Conservation (phyloP, 2,797 vertebrate genomes). For the Myiotriccus ornatus region DNA sequence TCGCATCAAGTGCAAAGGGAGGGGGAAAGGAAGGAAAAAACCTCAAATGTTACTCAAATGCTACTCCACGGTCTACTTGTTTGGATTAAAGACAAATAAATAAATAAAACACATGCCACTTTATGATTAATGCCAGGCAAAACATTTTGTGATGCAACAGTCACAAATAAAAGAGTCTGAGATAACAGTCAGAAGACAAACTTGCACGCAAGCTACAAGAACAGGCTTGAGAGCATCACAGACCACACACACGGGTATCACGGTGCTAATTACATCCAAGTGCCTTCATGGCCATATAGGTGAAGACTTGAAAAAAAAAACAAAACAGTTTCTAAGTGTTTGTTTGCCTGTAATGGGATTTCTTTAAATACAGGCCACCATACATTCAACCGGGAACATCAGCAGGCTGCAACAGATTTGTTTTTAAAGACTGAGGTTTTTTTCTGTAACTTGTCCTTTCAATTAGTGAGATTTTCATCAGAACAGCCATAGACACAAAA, state of each 20-base stretch:
- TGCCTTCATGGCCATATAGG: not conserved
- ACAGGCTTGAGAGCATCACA: not conserved
- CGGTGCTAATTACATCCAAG: not conserved
- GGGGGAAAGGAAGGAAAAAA: not conserved
- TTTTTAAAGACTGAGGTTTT: rapidly evolving
- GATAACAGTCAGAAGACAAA: not conserved
- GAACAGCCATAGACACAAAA: not conserved
- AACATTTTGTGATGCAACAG: not conserved
- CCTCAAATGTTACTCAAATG: not conserved
- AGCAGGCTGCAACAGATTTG: not conserved
- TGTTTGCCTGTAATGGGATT: not conserved
- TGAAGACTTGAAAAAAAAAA: not conserved
- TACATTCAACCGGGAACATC: not conserved
- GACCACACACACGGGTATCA: not conserved
- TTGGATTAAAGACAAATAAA: not conserved
- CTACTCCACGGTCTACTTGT: not conserved
- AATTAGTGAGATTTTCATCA: conserved; percentile 17
- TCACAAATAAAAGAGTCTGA: not conserved
- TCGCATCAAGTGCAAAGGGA: not conserved
- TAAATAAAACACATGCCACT: not conserved
- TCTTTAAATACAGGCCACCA: not conserved
- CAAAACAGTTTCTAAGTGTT: not conserved
- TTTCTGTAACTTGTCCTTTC: not conserved
- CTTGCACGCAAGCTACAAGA: not conserved
- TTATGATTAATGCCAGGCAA: not conserved